Evolutionary conservation across 2,888 invertebrate genomes (phyloP).

Genomic region (Acanthosepion esculentum): DNA sequence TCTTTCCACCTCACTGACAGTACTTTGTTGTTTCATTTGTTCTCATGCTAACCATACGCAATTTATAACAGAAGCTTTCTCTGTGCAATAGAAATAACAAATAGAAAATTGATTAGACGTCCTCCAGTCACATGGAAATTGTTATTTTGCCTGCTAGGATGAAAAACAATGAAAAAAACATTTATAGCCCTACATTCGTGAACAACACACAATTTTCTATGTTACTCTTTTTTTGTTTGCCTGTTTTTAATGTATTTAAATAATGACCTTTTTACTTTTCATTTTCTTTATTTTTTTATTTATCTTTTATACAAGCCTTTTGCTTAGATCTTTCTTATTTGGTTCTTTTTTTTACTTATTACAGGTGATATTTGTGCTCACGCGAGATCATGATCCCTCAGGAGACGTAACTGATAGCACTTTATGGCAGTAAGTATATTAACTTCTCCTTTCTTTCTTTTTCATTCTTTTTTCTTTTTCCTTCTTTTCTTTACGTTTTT

Average conservation of each 20-base stretch:
- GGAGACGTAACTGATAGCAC: slow-evolving; percentile 36
- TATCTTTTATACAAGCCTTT: background rate
- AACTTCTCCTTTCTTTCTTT: background rate
- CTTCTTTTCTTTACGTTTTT: background rate
- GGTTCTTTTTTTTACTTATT: background rate
- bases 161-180: too few relatives aligned
- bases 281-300: background rate
- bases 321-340: background rate
- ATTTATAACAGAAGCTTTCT: too few relatives aligned
- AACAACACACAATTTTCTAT: too few relatives aligned
- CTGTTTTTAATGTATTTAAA: background rate
- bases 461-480: background rate
- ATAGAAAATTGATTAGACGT: too few relatives aligned
- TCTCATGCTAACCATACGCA: too few relatives aligned
- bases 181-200: too few relatives aligned
- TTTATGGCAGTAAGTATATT: slow-evolving; percentile 43
- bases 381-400: slow-evolving; percentile 37
- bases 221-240: background rate
- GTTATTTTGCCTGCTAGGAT: too few relatives aligned
- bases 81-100: too few relatives aligned
- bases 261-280: too few relatives aligned
- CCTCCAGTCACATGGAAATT: too few relatives aligned
- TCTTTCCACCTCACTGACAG: too few relatives aligned
- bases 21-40: too few relatives aligned
- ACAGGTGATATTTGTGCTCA: slow-evolving; percentile 47